Evolutionary conservation across 1,140 invertebrate genomes (phyloP), one percentile per base, ranked within the genome.

Genomic region (Probaryconus sp.): DNA sequence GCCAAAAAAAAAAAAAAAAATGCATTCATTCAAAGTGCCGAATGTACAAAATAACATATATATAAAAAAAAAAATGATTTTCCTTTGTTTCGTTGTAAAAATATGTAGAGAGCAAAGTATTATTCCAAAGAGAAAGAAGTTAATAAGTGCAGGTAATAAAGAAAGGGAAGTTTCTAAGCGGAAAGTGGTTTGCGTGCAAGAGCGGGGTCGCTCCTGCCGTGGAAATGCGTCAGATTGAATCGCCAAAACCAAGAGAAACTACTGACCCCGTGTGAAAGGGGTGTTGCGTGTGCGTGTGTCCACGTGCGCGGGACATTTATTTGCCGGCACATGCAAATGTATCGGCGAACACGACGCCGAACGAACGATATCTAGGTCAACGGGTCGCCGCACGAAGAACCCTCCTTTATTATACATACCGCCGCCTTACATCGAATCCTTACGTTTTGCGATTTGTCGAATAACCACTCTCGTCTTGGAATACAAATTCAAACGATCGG

Each of bases 191-290:
- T 51, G 83, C 83, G 78, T 83, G 83, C 81, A 76, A 47, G 60
- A n/a, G n/a, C n/a, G n/a, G n/a, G n/a, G n/a, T n/a, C n/a, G n/a
- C n/a, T 37, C 33, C 43, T 47, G 61, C 30, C 24, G 43, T 53
- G 53, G 67, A 83, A 83, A 81, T 81, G 82, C 80, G 79, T 83
- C 45, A 81, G 81, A 84, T 83, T 81, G 79, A 83, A 83, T 81
- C 81, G 63, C 40, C 63, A 42, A 37, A 63, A 37, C 42, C 48
- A 64, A 37, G 78, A 9, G 67, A 78, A 83, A 83, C 47, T 82
- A 79, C 79, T 82, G 79, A 81, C 82, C 82, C 26, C 35, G 38
- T 61, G 47, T 45, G 40, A 55, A 48, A 56, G 58, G 63, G 31
- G 26, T 51, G 55, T 69, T 72, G 68, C 69, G 72, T 63, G 74